Conservation (phyloP, 2,113 vertebrate species). For the Pheucticus melanocephalus region DNA sequence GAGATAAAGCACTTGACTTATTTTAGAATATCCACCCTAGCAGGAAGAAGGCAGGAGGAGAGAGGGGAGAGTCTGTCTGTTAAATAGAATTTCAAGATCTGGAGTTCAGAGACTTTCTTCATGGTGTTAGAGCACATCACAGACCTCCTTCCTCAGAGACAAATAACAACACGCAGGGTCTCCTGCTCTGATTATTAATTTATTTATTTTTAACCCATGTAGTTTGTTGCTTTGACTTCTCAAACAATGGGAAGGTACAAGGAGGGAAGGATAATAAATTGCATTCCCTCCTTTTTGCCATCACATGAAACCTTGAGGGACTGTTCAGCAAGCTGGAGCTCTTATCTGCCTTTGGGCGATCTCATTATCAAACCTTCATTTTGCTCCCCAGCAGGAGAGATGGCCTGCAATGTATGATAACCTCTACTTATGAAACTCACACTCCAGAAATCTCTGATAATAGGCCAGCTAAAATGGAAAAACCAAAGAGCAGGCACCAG, state of each 20-base stretch:
- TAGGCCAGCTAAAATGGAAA: slow-evolving; percentile 62
- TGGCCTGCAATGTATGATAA: slow-evolving; percentile 75
- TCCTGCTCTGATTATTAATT: slow-evolving; percentile 14
- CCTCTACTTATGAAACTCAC: slow-evolving; percentile 76
- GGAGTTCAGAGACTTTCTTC: neutral
- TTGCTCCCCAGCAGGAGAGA: slow-evolving; percentile 72
- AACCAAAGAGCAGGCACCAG: slow-evolving; percentile 48
- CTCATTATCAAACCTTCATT: slow-evolving; percentile 71
- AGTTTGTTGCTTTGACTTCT: slow-evolving; percentile 39
- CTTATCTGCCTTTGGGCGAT: slow-evolving; percentile 72
- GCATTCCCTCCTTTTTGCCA: slow-evolving; percentile 62
- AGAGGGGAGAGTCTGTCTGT: neutral
- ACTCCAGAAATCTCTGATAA: slow-evolving; percentile 72
- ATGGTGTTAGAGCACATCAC: neutral
- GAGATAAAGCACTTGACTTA: slow-evolving; percentile 49
- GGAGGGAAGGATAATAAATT: slow-evolving; percentile 67
- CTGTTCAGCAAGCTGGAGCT: slow-evolving; percentile 68
- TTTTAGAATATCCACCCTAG: slow-evolving; percentile 15
- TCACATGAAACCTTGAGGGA: slow-evolving; percentile 67
- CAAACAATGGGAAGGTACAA: slow-evolving; percentile 43
- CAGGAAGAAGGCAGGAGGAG: neutral
- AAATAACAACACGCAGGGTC: neutral
- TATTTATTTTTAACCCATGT: slow-evolving; percentile 14
- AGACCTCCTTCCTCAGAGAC: neutral
- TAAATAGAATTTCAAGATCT: slow-evolving; percentile 23